A percentile compares a stretch with the other conserved stretches of the same genome.
Evolutionary conservation across 2,113 vertebrate species (phyloP).

Genomic region (Ondatra zibethicus): DNA sequence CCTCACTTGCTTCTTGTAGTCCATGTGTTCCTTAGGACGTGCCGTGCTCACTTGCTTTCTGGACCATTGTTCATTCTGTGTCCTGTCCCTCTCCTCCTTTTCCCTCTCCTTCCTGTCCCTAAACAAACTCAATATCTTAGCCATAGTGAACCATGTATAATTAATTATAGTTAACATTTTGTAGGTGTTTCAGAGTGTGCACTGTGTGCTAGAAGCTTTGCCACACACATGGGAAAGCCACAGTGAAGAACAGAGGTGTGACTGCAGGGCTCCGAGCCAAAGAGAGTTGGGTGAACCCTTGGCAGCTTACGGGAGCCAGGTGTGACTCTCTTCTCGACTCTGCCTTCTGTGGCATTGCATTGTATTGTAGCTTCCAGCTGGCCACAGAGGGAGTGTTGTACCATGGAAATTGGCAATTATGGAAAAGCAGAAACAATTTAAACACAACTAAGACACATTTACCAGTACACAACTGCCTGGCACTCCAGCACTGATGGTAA

Average conservation of each 20-base stretch:
- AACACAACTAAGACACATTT: background rate
- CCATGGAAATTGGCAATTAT: background rate
- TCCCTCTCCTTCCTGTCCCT: background rate
- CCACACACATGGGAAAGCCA: accelerated
- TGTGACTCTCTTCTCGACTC: background rate
- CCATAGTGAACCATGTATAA: no score
- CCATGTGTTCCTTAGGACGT: background rate
- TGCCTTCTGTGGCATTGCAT: accelerated
- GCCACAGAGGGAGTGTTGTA: background rate
- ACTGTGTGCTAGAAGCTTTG: accelerated
- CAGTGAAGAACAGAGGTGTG: accelerated
- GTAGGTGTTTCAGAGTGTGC: no score
- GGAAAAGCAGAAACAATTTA: background rate
- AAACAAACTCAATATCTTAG: background rate
- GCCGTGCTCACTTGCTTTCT: background rate
- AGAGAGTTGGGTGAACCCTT: background rate
- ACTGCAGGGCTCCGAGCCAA: accelerated
- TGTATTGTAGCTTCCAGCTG: background rate
- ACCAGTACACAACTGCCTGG: background rate
- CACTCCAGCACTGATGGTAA: accelerated
- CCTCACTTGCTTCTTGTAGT: background rate
- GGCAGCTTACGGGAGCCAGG: accelerated
- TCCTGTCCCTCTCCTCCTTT: no score
- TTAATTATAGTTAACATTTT: background rate
- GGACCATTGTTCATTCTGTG: background rate